These are phyloP conservation scores for Dryobates pubescens DNA, from an alignment of 2,797 vertebrate species.

Conservation along the genomic window DNA sequence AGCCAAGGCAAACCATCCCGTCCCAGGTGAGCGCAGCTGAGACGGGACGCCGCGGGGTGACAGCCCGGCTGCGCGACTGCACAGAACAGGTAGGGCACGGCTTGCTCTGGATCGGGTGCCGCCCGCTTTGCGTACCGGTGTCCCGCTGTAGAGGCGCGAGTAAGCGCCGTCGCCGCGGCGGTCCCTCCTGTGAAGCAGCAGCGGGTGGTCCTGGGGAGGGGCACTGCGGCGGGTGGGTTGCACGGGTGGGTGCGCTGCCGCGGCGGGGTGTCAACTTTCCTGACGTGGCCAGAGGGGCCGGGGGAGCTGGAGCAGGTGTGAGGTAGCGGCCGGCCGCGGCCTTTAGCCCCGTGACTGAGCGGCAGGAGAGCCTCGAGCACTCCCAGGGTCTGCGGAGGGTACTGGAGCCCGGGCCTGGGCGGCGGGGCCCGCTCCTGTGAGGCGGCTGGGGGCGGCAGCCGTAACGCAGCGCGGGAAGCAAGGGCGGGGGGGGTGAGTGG, in stretches of 20 bases:
- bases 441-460: not conserved
- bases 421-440: not conserved
- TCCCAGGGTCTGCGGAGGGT: not conserved
- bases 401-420: not conserved
- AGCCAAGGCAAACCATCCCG: not conserved
- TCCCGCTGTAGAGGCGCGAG: not conserved
- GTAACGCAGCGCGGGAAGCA: not conserved
- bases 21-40: not conserved
- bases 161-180: not conserved
- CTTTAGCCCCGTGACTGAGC: not conserved
- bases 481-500: too few species aligned
- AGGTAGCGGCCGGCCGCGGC: not conserved
- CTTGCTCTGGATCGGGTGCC: not conserved
- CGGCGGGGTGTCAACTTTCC: not conserved
- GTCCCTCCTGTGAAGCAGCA: not conserved
- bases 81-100: conserved; percentile 37
- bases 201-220: not conserved
- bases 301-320: not conserved
- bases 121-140: not conserved
- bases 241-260: not conserved
- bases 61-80: not conserved
- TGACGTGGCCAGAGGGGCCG: not conserved
- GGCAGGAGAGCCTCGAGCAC: not conserved
- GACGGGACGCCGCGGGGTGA: not conserved
- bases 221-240: not conserved